Base-by-base conservation (phyloP, 2,113 vertebrate genomes). In the Ivindomyrus marchei region DNA sequence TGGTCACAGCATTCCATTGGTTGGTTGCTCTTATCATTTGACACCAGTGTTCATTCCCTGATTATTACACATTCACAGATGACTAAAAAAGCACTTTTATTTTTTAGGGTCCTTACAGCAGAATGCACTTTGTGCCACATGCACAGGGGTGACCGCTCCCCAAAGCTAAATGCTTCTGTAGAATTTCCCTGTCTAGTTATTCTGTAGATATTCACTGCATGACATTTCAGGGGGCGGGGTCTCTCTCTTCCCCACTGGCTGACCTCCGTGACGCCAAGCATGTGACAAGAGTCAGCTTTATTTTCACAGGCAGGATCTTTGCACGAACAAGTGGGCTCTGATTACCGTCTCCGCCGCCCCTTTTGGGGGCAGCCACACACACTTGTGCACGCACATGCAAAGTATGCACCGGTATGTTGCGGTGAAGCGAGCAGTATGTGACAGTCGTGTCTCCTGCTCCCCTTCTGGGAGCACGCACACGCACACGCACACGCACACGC, bases 331-430 rank as follows among this genome's bases (percentile, higher is more conserved):
- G 89, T 77, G 80, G 49, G 83, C 52, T 89, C 49, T 31, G 50
- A 89, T 89, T 58, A 85, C 50, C 2, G 11, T n/a, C 70, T 24
- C 21, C 47, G 36, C 46, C 1, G 17, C 4, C 19, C 36, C 36
- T 11, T 70, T 31, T 70, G 27, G n/a, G 58, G 24, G 58, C 19
- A 13, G 56, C 62, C 70, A 66, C 70, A 84, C 87, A 49, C 86
- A 84, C 49, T 84, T 58, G 56, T 36, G 50, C 84, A 89, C 11
- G 88, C 83, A 89, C 52, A 85, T 53, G 46, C 85, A 74, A 56
- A 21, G 19, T 56, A 56, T 53, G 17, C 15, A 0, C 3, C 21
- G 56, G 56, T 62, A 62, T 24, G 6, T n/a, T 3, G 56, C 1
- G 56, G 56, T n/a, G 56, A 21, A 62, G 56, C 21, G 1, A 21